Percentiles rank a stretch among this genome's conserved stretches.
These are phyloP conservation scores for Vollenhovia emeryi DNA, from an alignment of 1,140 invertebrate genomes.

Conservation along the genomic window DNA sequence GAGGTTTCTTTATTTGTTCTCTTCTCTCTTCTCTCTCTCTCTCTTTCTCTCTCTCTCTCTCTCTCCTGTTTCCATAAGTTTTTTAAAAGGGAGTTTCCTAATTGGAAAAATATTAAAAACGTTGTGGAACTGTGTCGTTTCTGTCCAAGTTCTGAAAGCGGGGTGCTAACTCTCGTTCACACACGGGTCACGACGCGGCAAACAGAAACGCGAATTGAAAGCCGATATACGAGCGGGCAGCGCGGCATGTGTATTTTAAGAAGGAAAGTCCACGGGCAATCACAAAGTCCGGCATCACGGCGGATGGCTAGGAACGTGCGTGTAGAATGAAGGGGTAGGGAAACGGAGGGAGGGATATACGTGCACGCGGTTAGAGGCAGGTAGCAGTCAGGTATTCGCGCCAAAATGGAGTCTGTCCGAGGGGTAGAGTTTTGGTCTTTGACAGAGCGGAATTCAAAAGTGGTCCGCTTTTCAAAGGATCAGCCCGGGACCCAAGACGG, in stretches of 20 bases:
- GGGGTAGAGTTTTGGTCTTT: neutral
- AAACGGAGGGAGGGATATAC: neutral
- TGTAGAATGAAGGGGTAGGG: neutral
- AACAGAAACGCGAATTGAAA: conserved; percentile 18
- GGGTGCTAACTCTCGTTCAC: neutral
- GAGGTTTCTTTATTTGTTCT: neutral
- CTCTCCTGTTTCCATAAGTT: neutral
- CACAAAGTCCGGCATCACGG: neutral
- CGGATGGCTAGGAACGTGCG: neutral
- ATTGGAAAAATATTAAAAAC: neutral
- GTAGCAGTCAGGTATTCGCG: neutral
- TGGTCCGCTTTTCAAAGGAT: neutral
- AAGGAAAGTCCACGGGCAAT: conserved; percentile 28
- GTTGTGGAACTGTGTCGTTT: neutral
- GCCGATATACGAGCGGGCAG: conserved; percentile 35
- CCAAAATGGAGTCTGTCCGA: no score
- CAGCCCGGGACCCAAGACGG: neutral
- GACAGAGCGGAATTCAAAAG: neutral
- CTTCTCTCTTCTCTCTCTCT: neutral
- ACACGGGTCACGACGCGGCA: neutral
- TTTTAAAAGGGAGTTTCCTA: neutral
- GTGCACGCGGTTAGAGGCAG: no score
- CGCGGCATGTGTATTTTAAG: conserved; percentile 29
- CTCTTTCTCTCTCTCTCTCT: neutral
- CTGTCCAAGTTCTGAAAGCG: neutral